Evolutionary conservation across 2,797 vertebrate genomes (phyloP), one percentile per base, ranked within the genome.

Genomic region (Syngnathus acus): DNA sequence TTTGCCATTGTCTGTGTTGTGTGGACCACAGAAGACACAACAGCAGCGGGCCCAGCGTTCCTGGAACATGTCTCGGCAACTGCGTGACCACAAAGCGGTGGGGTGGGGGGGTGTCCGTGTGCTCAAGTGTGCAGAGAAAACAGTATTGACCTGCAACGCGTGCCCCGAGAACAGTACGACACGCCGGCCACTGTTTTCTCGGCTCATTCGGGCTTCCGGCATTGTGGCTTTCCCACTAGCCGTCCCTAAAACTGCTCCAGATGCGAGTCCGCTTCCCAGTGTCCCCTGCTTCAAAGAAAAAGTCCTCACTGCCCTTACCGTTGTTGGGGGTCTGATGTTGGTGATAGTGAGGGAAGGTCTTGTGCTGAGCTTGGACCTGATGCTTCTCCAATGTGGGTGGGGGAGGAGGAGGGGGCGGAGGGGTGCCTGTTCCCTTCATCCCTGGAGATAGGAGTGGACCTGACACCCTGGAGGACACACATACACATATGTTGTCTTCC

Each of bases 281-380:
- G 53, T 57, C 54, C 23, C 6, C 9, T 5, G 21, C 13, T 57
- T 32, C 21, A 57, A 6, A 57, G 23, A 8, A 8, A 8, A 8
- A n/a, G 48, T 50, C 7, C 7, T 58, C 23, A n/a, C 13, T 17
- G 10, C 17, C 32, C 69, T 82, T 80, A 93, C 93, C 94, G 66
- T 95, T 92, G 65, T 78, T 91, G 65, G 79, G 79, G 8, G 93
- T 68, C 72, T 93, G 93, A 73, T 89, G 94, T 50, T 86, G 82
- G 77, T 93, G 94, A 86, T 96, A 96, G 57, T 88, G 87, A 43
- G 89, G 37, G 60, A 94, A 96, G 0, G 90, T 79, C 85, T 96
- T 95, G 75, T 92, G 91, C 67, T 94, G 89, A 1, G 84, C 75
- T 77, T 93, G 85, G 73, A 92, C 89, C 16, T 93, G 90, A 79